Percentiles rank a stretch among this genome's conserved stretches.
Conservation (phyloP, 2,888 invertebrate species). For the Iphiclides podalirius region DNA sequence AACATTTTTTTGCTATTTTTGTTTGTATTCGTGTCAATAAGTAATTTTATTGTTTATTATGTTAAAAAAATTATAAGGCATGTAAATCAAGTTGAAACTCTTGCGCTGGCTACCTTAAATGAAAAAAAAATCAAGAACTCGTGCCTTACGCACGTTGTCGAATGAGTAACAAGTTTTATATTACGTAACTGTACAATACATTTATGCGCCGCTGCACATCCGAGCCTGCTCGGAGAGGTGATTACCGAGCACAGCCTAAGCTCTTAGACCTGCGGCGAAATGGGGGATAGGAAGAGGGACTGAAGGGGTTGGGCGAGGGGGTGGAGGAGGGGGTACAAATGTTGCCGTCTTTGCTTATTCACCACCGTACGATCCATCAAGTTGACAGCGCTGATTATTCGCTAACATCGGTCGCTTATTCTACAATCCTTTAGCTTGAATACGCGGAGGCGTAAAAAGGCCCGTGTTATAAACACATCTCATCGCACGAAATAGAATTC, state of each 20-base stretch:
- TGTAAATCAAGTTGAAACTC: too few relatives aligned
- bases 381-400: conserved; percentile 63
- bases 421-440: conserved; percentile 49
- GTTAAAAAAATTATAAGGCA: too few relatives aligned
- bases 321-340: too few relatives aligned
- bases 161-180: neutral
- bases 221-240: conserved; percentile 32
- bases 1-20: too few relatives aligned
- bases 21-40: too few relatives aligned
- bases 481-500: conserved; percentile 29
- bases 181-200: conserved; percentile 13
- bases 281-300: conserved; percentile 33
- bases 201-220: conserved; percentile 13
- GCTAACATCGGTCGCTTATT: conserved; percentile 45
- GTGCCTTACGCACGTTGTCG: too few relatives aligned
- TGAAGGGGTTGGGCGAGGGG: conserved; percentile 22
- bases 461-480: conserved; percentile 38
- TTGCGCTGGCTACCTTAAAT: too few relatives aligned
- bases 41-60: too few relatives aligned
- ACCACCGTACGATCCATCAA: conserved; percentile 64
- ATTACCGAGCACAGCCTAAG: conserved; percentile 35
- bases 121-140: too few relatives aligned
- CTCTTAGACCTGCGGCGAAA: conserved; percentile 27
- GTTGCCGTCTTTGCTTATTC: conserved; percentile 49
- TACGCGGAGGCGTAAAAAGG: conserved; percentile 43